These are phyloP conservation scores for Caenorhabditis brenneri DNA, from an alignment of 1,140 invertebrate species.

Conservation along the genomic window DNA sequence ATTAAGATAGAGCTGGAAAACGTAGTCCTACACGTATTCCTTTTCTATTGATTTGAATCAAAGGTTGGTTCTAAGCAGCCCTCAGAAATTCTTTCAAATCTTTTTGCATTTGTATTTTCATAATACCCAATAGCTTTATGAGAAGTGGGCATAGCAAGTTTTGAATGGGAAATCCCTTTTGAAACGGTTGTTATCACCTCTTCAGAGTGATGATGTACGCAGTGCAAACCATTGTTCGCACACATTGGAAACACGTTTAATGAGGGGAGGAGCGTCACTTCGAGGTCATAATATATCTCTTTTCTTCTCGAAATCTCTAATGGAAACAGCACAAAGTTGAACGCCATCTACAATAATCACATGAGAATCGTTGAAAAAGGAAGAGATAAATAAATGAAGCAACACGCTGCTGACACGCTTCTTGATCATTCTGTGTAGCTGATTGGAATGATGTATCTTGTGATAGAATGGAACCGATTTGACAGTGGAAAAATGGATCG, in stretches of 20 bases:
- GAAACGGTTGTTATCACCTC: background rate
- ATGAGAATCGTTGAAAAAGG: background rate
- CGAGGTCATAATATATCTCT: slow-evolving; percentile 30
- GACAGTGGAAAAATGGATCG: background rate
- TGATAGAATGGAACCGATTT: slow-evolving; percentile 27
- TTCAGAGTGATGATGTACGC: background rate
- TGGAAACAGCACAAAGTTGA: slow-evolving; percentile 25
- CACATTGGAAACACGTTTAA: slow-evolving; percentile 39
- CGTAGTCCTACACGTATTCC: no score
- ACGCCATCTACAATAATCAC: slow-evolving; percentile 35
- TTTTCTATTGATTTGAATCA: no score
- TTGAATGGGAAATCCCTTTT: slow-evolving; percentile 12
- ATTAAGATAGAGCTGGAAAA: no score
- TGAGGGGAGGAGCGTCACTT: background rate
- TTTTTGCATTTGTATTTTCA: no score
- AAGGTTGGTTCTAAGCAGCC: no score
- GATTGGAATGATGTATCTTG: slow-evolving; percentile 39
- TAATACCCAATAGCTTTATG: no score
- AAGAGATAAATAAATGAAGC: background rate
- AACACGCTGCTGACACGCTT: slow-evolving; percentile 36
- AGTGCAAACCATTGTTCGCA: slow-evolving; percentile 35
- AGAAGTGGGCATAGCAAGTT: no score
- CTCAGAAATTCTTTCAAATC: no score
- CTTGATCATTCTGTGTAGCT: slow-evolving; percentile 38
- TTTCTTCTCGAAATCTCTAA: slow-evolving; percentile 21